Evolutionary conservation across 2,888 invertebrate species (phyloP), one percentile per base, ranked within the genome.

Genomic region (Pheosia tremula): DNA sequence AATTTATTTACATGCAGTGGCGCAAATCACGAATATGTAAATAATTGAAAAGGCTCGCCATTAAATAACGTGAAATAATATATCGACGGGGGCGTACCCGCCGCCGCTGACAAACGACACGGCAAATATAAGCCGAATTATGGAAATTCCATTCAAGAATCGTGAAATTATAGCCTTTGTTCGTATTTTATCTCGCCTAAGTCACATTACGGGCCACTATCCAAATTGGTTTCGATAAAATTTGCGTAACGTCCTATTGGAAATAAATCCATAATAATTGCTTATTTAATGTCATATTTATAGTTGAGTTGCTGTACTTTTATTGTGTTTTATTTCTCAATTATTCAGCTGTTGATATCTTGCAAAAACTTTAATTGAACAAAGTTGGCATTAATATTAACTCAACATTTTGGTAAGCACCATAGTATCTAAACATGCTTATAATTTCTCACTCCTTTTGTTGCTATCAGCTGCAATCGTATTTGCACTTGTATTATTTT

Each of bases 171-270:
- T 87, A 73, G 82, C 84, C 78, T 75, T 82, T 83, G 85, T 86
- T 85, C 81, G 76, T 77, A 84, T 87, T 88, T 87, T 87, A 88
- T 90, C 85, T 87, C 84, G 79, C 78, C 79, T 81, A 80, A 86
- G 79, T 82, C 79, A 82, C 79, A 82, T 84, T 79, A 85, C 71
- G 74, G 74, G 74, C 85, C 89, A 89, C 88, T 92, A 93, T 91
- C 87, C 88, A 85, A 88, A 92, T 92, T 91, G 89, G 83, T 86
- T 81, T 85, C 88, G 82, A 91, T 91, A 81, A 89, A 88, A 87
- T 88, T 87, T 87, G 81, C 84, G 79, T 86, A 86, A 83, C 82
- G 78, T 80, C 73, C 83, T 79, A 86, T 83, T 86, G 85, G 83
- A 81, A 80, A 91, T 91, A 90, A 89, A 91, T 91, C 89, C 77